Evolutionary conservation across 2,888 invertebrate genomes (phyloP).

Genomic region (Antheraea yamamai): DNA sequence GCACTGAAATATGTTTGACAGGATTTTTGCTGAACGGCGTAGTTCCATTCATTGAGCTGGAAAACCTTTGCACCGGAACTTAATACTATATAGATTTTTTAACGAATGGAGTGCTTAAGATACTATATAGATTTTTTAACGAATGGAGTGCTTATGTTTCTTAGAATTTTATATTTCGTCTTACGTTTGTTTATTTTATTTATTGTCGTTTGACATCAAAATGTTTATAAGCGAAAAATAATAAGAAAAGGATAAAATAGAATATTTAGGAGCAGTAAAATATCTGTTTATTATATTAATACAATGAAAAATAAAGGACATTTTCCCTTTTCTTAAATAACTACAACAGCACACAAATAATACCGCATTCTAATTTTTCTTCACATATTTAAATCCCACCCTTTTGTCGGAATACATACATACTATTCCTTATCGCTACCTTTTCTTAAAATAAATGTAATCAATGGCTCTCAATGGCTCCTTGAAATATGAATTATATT

Average conservation of each 20-base stretch:
- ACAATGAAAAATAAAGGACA: background rate
- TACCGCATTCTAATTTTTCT: background rate
- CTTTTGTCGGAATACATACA: background rate
- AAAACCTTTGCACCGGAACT: constrained; percentile 33
- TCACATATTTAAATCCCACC: background rate
- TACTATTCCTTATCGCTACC: background rate
- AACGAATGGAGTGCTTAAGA: constrained; percentile 27
- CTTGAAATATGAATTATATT: background rate
- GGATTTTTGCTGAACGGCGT: constrained; percentile 42
- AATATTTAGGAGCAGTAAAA: background rate
- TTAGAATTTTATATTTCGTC: background rate
- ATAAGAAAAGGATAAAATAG: background rate
- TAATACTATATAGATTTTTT: constrained; percentile 17
- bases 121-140: constrained; percentile 20
- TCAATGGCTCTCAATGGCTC: background rate
- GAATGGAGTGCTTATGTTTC: constrained; percentile 26
- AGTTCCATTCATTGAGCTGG: constrained; percentile 40
- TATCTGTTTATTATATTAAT: background rate
- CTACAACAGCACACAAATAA: background rate
- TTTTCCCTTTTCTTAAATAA: background rate
- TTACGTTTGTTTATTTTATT: background rate
- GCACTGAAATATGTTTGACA: constrained; percentile 47
- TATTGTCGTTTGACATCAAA: background rate
- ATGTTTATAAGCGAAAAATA: background rate
- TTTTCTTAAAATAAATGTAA: background rate